Conservation (phyloP, 2,797 vertebrate genomes). For the Peromyscus aztecus region DNA sequence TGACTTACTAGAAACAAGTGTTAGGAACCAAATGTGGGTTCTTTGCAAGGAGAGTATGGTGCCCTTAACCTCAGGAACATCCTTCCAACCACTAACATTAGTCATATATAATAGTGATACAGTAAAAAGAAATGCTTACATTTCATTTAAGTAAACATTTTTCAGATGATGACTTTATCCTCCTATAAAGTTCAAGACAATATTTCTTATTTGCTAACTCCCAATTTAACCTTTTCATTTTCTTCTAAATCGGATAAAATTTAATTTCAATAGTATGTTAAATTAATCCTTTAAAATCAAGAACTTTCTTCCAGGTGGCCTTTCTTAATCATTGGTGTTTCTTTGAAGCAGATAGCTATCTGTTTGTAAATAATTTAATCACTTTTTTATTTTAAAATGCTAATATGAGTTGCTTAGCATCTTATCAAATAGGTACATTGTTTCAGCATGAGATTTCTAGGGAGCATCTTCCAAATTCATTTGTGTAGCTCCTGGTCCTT, state of each 20-base stretch:
- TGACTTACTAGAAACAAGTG: neutral
- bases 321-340: neutral
- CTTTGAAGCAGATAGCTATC: neutral
- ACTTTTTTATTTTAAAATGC: neutral
- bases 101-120: neutral
- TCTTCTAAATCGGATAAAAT: neutral
- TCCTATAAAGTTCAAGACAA: neutral
- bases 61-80: no score
- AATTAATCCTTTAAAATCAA: conserved; percentile 1
- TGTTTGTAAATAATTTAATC: neutral
- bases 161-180: neutral
- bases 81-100: accelerated
- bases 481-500: neutral
- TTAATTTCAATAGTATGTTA: conserved; percentile 15
- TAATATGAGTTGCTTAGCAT: neutral
- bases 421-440: neutral
- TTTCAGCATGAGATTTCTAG: neutral
- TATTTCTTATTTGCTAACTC: neutral
- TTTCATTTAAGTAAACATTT: conserved; percentile 15
- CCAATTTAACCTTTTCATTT: neutral
- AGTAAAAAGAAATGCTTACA: neutral
- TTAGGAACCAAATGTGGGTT: neutral
- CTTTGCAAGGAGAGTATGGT: neutral
- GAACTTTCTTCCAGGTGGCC: neutral
- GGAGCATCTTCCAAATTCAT: neutral